phyloP scores from a whole-genome alignment of 1,140 invertebrate genomes.

The Panonychus citri region DNA sequence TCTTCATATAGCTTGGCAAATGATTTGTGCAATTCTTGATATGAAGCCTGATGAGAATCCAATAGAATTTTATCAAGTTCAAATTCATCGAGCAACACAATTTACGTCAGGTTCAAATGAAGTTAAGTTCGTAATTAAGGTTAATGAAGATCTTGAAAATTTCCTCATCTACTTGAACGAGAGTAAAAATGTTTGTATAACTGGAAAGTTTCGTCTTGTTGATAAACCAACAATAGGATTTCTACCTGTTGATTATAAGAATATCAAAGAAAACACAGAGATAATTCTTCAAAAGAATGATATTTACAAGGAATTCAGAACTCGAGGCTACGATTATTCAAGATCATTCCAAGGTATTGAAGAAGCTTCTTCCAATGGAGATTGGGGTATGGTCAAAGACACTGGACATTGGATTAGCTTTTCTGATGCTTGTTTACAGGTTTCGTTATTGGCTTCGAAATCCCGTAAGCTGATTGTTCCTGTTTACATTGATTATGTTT shows the following conservation, averaged over 20 bases:
- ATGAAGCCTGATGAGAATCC: no score
- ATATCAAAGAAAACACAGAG: conserved; percentile 21
- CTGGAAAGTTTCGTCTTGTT: conserved; percentile 34
- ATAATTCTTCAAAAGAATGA: conserved; percentile 13
- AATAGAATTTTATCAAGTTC: conserved; percentile 60
- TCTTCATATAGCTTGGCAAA: conserved; percentile 70
- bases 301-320: conserved; percentile 62
- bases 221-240: conserved; percentile 19
- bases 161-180: conserved; percentile 82
- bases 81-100: conserved; percentile 50
- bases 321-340: conserved; percentile 77
- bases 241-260: conserved; percentile 23
- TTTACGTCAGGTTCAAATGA: conserved; percentile 47
- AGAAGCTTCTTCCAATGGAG: conserved; percentile 17
- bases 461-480: conserved; percentile 20
- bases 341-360: conserved; percentile 60
- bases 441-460: background rate
- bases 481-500: conserved; percentile 28
- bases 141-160: conserved; percentile 59
- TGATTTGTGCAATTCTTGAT: conserved; percentile 54
- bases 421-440: conserved; percentile 23
- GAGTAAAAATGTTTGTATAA: conserved; percentile 50
- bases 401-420: conserved; percentile 70
- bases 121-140: conserved; percentile 64
- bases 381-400: conserved; percentile 51